Percentiles rank a stretch among this genome's conserved stretches.
Conservation (phyloP, 2,113 vertebrate genomes). For the Ia io region DNA sequence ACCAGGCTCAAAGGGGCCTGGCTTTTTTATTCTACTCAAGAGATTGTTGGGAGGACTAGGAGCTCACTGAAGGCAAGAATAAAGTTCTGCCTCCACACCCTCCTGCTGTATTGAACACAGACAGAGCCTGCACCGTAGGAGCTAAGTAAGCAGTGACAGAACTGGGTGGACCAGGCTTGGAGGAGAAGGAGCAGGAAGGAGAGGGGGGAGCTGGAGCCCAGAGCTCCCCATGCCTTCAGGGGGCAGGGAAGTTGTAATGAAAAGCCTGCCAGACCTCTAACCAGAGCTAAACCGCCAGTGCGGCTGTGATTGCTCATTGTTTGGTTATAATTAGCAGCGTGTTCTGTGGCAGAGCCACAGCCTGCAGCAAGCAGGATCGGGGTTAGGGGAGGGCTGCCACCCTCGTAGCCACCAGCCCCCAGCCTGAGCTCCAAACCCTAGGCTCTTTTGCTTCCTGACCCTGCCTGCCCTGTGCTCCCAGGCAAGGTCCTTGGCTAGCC, state of each 20-base stretch:
- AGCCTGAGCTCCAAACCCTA: neutral
- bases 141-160: neutral
- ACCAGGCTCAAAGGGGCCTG: neutral
- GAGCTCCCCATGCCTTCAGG: neutral
- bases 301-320: constrained; percentile 63
- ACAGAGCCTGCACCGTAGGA: neutral
- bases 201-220: neutral
- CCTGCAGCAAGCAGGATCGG: neutral
- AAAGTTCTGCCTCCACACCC: neutral
- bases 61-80: constrained; percentile 48
- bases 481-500: neutral
- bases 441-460: neutral
- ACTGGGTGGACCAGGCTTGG: fast-evolving
- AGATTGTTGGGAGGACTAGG: neutral
- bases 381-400: constrained; percentile 33
- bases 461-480: neutral
- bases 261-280: constrained; percentile 39
- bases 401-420: neutral
- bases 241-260: neutral
- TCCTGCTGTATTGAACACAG: neutral
- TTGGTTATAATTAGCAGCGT: constrained; percentile 56
- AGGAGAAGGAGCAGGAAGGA: neutral
- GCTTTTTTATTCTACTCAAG: neutral
- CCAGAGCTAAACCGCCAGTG: neutral
- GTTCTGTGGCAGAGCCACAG: constrained; percentile 29